Conservation (phyloP, 2,113 vertebrate genomes). For the Acrocephalus arundinaceus region DNA sequence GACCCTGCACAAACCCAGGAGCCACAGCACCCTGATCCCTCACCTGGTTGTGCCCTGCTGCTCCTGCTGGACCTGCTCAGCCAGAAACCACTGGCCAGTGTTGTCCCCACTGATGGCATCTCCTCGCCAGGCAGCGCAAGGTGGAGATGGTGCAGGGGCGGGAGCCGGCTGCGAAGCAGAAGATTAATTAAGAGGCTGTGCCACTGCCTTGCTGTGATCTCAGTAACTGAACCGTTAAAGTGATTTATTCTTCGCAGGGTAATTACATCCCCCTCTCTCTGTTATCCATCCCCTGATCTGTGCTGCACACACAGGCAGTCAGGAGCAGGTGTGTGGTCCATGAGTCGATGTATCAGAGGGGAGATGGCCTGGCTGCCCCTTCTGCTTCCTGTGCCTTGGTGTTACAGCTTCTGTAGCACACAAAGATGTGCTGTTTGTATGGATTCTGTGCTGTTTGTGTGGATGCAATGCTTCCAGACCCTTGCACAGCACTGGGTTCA, state of each 20-base stretch:
- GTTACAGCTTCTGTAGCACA: neutral
- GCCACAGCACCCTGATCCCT: neutral
- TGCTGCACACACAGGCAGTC: neutral
- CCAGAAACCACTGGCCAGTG: neutral
- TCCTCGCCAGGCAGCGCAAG: neutral
- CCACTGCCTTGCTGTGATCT: neutral
- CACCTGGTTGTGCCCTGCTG: neutral
- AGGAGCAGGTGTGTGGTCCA: neutral
- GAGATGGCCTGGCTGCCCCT: neutral
- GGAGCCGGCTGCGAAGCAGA: neutral
- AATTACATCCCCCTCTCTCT: neutral
- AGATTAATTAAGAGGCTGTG: neutral
- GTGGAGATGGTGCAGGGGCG: fast-evolving
- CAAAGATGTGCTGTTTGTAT: neutral
- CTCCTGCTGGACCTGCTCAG: neutral
- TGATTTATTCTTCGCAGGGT: neutral
- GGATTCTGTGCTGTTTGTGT: neutral
- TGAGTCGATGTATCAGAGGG: fast-evolving
- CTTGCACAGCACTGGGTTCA: neutral
- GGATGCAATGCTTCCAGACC: neutral
- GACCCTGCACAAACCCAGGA: neutral
- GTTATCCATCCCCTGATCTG: neutral
- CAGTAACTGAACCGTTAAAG: constrained; percentile 16
- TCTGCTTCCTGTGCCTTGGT: neutral
- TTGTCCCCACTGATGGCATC: neutral